Conservation (phyloP, 1,140 invertebrate genomes). For the Acyrthosiphon pisum region DNA sequence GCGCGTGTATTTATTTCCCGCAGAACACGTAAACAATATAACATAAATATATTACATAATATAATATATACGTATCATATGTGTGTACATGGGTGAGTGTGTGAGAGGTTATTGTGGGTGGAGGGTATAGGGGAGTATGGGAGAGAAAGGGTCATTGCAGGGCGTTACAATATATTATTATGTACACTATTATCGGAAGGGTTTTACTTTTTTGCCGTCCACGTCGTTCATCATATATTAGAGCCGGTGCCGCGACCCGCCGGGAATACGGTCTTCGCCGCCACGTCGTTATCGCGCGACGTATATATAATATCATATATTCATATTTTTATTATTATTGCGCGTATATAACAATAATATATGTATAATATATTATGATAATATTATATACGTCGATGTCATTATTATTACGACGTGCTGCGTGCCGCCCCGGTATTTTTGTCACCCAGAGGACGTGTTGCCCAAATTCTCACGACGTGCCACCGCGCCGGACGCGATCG, state of each 20-base stretch:
- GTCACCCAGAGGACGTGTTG: not conserved
- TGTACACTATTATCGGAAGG: conserved; percentile 21
- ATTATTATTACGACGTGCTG: conserved; percentile 8
- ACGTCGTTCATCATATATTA: conserved; percentile 43
- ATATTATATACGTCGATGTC: not conserved
- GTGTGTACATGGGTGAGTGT: not conserved
- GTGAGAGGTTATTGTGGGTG: not conserved
- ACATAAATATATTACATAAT: not conserved
- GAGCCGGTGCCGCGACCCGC: not conserved
- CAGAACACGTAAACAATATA: not conserved
- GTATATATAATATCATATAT: not conserved
- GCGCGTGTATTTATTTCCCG: not conserved
- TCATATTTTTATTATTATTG: not conserved
- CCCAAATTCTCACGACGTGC: conserved; percentile 28
- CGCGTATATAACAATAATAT: not conserved
- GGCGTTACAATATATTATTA: not conserved
- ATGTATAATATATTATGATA: not conserved
- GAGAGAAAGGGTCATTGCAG: conserved; percentile 22
- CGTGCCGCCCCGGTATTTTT: not conserved
- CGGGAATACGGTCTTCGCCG: conserved; percentile 35
- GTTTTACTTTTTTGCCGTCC: conserved; percentile 10
- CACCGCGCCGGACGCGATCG: not conserved
- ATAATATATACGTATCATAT: not conserved
- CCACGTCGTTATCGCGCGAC: not conserved
- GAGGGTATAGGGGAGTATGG: no score